Evolutionary conservation across 2,113 vertebrate species (phyloP), one percentile per base, ranked within the genome.

Genomic region (Lipophrys pholis): DNA sequence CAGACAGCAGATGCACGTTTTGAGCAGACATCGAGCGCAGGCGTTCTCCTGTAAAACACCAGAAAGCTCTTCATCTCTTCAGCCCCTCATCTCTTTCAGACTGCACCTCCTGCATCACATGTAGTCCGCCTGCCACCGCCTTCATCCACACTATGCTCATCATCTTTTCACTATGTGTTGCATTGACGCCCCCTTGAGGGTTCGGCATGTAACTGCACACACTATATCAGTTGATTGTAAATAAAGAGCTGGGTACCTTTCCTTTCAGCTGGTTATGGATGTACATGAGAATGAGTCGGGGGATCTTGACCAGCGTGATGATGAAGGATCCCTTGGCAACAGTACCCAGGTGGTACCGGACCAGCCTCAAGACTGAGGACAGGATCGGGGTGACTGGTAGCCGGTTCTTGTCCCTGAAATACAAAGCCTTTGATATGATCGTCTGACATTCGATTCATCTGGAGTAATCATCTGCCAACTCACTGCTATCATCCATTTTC

Each of bases 271-370:
- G 96, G 84, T 96, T 96, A 84, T 98, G 97, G 80, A 99, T 93
- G 87, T 99, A 98, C 94, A 98, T 98, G 63, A 99, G 96, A 76
- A 99, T 87, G 92, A 99, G 96, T 70, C 98, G 92, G 6, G 98
- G 98, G 82, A 98, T 95, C 92, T 99, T 99, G 80, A 99, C 97
- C 68, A 99, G 85, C 0, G 97, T 99, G 89, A 99, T 99, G 92
- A 99, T 99, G 91, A 99, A 99, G 85, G 97, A 96, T 12, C 98
- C 98, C 80, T 99, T 99, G 40, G 97, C 98, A 73, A 99, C 96
- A 0, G 98, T 99, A 80, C 98, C 98, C 65, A 99, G 92, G 87
- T 99, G 98, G 81, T 97, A 99, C 68, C 96, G 93, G 48, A 97
- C 88, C 89, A 99, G 94, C 61, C 97, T 93, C 92, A 95, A 94